Base-by-base conservation (phyloP, 2,888 invertebrate species). In the Shargacucullia verbasci region DNA sequence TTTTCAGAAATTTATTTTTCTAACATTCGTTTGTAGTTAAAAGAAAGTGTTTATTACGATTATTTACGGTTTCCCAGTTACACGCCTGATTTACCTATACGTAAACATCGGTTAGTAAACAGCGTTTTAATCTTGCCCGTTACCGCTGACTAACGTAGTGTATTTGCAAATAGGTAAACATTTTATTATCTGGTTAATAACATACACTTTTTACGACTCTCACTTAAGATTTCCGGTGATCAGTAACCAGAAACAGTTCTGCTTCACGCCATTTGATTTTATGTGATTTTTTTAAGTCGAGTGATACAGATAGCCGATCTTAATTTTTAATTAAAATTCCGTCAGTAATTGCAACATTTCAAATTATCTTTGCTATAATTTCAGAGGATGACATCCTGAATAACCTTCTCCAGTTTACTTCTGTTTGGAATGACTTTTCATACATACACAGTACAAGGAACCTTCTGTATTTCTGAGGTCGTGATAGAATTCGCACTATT, bases 61-160 rank as follows among this genome's bases (percentile, higher is more conserved):
- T 73, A 73, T 64, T 71, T 70, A 73, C 72, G 70, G 59, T 73
- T 55, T 61, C 67, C 57, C 54, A 68, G 50, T 61, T 67, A 60
- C 69, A 64, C 67, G 65, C 49, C 66, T 73, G 66, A 73, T 67
- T 77, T 68, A 73, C 58, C 69, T 61, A 20, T 50, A 67, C 52
- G 68, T 79, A 78, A 79, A 79, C 75, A 76, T 73, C 27, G 56
- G 58, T 68, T 53, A 49, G 68, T 70, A 79, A 79, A 79, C 73
- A 79, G 46, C 54, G 59, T 68, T 60, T 55, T 48, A 43, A 56
- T 61, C 40, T 55, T 41, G 45, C 45, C 70, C 56, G 47, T 69
- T 59, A 71, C 69, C 55, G 55, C 56, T 59, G 56, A n/a, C 43
- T 58, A 65, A 62, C 59, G 61, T 49, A 45, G 41, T 65, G 62